phyloP scores from a whole-genome alignment of 2,797 vertebrate species.

The Eidolon dupreanum region DNA sequence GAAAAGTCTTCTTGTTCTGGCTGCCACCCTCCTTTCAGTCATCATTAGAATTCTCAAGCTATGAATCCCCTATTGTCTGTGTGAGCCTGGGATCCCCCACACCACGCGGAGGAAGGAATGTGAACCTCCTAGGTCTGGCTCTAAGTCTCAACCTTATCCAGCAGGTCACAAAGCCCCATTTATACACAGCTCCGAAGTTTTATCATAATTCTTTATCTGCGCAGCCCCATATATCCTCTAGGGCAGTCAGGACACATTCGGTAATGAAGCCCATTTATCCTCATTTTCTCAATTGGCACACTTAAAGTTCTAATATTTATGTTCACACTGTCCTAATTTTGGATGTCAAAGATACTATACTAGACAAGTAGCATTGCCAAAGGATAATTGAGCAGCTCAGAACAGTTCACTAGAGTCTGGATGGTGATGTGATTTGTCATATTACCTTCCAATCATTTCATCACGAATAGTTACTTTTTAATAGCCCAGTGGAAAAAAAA shows the following conservation, averaged over 20 bases:
- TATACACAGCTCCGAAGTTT: conserved; percentile 68
- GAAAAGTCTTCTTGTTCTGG: conserved; percentile 82
- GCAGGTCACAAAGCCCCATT: conserved; percentile 82
- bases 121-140: conserved; percentile 76
- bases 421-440: background rate
- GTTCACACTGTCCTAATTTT: conserved; percentile 63
- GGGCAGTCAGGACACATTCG: conserved; percentile 65
- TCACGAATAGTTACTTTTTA: conserved; percentile 42
- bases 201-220: conserved; percentile 82
- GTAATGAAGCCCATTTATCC: conserved; percentile 77
- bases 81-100: conserved; percentile 75
- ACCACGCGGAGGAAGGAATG: conserved; percentile 80
- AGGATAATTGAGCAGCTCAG: background rate
- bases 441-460: background rate
- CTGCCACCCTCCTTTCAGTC: conserved; percentile 78
- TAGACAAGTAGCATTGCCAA: conserved; percentile 40
- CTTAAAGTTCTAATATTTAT: conserved; percentile 55
- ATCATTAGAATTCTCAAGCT: conserved; percentile 78
- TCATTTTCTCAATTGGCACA: conserved; percentile 70
- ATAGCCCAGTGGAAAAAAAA: background rate
- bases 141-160: conserved; percentile 74
- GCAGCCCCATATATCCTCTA: conserved; percentile 63
- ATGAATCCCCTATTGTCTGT: conserved; percentile 82
- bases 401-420: background rate
- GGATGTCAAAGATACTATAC: conserved; percentile 14